Base-by-base conservation (phyloP, 2,888 invertebrate species). In the Villa cingulata region DNA sequence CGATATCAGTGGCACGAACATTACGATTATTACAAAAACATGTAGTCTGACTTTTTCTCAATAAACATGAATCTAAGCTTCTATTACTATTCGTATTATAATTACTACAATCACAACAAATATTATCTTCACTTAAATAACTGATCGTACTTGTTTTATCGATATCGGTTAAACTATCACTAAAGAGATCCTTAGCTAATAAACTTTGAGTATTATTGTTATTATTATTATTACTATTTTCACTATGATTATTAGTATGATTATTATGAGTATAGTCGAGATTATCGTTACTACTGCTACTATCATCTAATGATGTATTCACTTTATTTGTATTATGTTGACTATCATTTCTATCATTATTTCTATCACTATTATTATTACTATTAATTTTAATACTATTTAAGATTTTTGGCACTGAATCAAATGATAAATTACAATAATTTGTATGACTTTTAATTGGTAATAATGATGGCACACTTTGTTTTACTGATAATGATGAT, bases 121-220 rank as follows among this genome's bases (percentile, higher is more conserved):
- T 40, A 41, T 50, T 42, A 43, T 47, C 46, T 23, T 49, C 48
- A 39, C 46, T 44, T 34, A 54, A 37, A 51, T 43, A 53, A 46
- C 50, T 50, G 34, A 51, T 48, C 34, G 48, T 51, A 43, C 48
- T 50, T 27, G 46, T 48, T 34, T 44, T 19, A 41, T 41, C 43
- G 19, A 45, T 41, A 43, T 52, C 51, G 47, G 45, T 54, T 29
- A 51, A 41, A 48, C 45, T 48, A 40, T 49, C 45, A 19, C 15
- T 19, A n/a, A n/a, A 12, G 20, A 19, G 32, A 15, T 49, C 49
- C 29, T 42, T 51, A n/a, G 50, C 38, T 14, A 45, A 46, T 15
- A 45, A 37, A 41, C 47, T 48, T 18, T 43, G 50, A 44, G 43
- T 46, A 38, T 17, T 41, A 16, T 32, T 12, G 12, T 32, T 32